A percentile compares a stretch with the other conserved stretches of the same genome.
Conservation (phyloP, 2,113 vertebrate species). For the Phasianus colchicus region DNA sequence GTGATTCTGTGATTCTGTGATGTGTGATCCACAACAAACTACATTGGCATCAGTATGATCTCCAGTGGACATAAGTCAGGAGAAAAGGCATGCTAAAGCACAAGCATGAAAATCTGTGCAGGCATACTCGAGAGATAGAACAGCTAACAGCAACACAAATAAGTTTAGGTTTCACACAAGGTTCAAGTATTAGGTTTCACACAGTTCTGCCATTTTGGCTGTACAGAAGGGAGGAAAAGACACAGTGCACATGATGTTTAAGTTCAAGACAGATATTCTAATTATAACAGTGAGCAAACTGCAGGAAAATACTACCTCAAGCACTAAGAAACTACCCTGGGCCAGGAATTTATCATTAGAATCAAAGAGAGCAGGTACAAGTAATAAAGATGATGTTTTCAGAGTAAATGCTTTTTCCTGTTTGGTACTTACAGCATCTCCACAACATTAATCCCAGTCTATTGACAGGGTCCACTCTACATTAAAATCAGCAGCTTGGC, state of each 20-base stretch:
- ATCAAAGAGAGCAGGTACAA: not conserved
- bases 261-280: not conserved
- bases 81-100: not conserved
- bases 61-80: not conserved
- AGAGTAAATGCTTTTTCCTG: not conserved
- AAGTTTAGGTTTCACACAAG: not conserved
- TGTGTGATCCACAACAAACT: not conserved
- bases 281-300: not conserved
- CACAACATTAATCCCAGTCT: slow-evolving; percentile 41
- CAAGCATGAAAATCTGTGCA: not conserved
- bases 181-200: not conserved
- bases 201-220: not conserved
- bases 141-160: not conserved
- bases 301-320: not conserved
- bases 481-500: slow-evolving; percentile 40
- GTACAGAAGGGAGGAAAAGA: not conserved
- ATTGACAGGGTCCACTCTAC: slow-evolving; percentile 11
- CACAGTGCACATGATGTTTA: not conserved
- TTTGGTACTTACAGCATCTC: not conserved
- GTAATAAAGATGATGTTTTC: slow-evolving; percentile 28
- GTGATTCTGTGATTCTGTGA: no score
- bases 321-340: not conserved
- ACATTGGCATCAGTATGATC: not conserved
- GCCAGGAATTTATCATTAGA: not conserved
- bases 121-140: not conserved